A percentile compares a stretch with the other conserved stretches of the same genome.
These are phyloP conservation scores for Syndactyla subalaris DNA, from an alignment of 2,797 vertebrate genomes.

Conservation along the genomic window DNA sequence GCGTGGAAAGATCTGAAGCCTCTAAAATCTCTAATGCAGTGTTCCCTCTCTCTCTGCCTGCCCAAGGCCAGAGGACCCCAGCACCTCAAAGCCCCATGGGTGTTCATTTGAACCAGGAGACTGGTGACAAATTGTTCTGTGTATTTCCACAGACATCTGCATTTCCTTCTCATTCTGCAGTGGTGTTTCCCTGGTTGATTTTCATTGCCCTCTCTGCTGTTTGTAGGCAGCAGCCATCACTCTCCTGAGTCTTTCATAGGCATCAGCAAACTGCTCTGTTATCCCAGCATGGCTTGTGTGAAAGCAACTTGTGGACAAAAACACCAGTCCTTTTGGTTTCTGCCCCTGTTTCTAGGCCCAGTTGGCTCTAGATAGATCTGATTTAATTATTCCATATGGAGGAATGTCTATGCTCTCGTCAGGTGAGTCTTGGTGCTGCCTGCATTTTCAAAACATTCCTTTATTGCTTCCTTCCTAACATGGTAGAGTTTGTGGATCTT, in stretches of 20 bases:
- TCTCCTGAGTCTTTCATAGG: background rate
- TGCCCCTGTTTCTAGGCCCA: background rate
- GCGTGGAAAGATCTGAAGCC: background rate
- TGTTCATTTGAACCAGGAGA: background rate
- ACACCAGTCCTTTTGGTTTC: background rate
- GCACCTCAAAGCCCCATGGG: background rate
- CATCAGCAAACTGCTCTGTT: background rate
- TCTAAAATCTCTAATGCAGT: background rate
- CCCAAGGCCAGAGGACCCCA: background rate
- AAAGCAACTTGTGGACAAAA: background rate
- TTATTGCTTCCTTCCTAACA: background rate
- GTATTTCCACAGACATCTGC: background rate
- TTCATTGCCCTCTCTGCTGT: background rate
- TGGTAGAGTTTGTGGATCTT: background rate
- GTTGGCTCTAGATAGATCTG: background rate
- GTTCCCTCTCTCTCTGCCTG: background rate
- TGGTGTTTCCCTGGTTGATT: background rate
- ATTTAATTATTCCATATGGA: background rate
- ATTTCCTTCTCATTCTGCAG: background rate
- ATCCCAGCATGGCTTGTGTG: background rate
- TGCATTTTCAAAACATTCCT: background rate
- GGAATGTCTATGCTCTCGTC: background rate
- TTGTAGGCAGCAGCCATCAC: background rate
- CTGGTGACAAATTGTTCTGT: background rate
- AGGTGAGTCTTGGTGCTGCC: background rate